Evolutionary conservation across 2,888 invertebrate species (phyloP), one percentile per base, ranked within the genome.

Genomic region (Pheosia gnoma): DNA sequence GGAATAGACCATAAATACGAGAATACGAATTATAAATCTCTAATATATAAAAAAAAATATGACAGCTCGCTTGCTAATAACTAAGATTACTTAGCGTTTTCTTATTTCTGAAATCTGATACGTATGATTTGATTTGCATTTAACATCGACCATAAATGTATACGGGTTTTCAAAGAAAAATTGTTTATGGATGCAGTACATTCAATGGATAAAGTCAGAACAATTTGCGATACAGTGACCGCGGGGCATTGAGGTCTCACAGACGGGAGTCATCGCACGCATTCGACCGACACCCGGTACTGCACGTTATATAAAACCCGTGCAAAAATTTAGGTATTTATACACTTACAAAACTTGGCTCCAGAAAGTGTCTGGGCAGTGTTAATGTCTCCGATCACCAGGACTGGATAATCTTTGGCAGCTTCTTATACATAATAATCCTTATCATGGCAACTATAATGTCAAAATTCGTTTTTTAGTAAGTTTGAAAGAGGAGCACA

Each of bases 151-250:
- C 4, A 45, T 13, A 36, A 45, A 45, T 10, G 13, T 45, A 36
- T 57, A 36, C 45, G 5, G 57, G 9, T 45, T 5, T 57, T 6
- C 62, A 25, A 36, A 56, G 47, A 60, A 60, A 25, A 41, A 53
- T 43, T 56, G 43, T 53, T 60, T 57, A 67, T 58, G 52, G 38
- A 67, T 68, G 63, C 56, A 61, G 58, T 57, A 60, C 66, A 62
- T 63, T 61, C 49, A 59, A 72, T 62, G 61, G 38, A 65, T 67
- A 57, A 67, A 76, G 73, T 68, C 68, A 66, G 60, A 64, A 63
- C 52, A 57, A 77, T 78, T 81, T 77, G 68, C 64, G 67, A 79
- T 79, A 67, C 79, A 76, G 70, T 77, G 74, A 74, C 75, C 74
- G 62, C 63, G 59, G 67, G 63, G 61, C 70, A 68, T 70, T 60